Conservation (phyloP, 2,888 invertebrate genomes). For the Notodonta dromedarius region DNA sequence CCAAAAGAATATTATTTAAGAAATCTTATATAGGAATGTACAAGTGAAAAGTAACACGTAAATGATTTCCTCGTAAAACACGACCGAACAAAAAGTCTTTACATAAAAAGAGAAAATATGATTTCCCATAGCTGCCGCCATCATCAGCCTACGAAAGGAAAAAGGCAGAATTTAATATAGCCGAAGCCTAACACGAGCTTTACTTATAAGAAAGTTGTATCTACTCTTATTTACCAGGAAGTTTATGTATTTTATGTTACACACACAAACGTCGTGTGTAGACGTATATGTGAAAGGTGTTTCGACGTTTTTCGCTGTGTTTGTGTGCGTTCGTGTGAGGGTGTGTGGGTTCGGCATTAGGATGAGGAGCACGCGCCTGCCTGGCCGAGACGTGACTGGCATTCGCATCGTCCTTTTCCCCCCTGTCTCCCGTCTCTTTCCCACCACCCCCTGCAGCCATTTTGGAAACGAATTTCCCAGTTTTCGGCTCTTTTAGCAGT, state of each 20-base stretch:
- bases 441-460: conserved; percentile 77
- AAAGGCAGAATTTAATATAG: conserved; percentile 81
- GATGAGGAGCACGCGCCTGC: conserved; percentile 81
- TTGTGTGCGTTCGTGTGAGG: conserved; percentile 59
- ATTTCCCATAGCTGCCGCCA: conserved; percentile 69
- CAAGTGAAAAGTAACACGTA: conserved; percentile 49
- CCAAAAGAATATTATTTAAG: neutral
- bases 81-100: conserved; percentile 31
- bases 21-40: neutral
- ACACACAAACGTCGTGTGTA: conserved; percentile 23
- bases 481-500: conserved; percentile 76
- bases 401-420: conserved; percentile 81
- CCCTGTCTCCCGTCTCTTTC: conserved; percentile 72
- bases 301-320: conserved; percentile 50
- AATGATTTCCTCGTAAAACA: conserved; percentile 55
- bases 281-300: conserved; percentile 57
- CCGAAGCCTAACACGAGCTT: conserved; percentile 65
- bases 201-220: conserved; percentile 73
- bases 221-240: conserved; percentile 80
- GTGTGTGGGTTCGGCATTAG: conserved; percentile 78
- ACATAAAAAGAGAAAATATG: conserved; percentile 58
- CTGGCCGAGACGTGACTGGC: conserved; percentile 82
- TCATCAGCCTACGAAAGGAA: conserved; percentile 58
- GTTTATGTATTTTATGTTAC: conserved; percentile 62
- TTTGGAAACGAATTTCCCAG: conserved; percentile 78